A percentile compares a stretch with the other conserved stretches of the same genome.
Evolutionary conservation across 2,113 vertebrate genomes (phyloP).

Genomic region (Pimephales promelas): DNA sequence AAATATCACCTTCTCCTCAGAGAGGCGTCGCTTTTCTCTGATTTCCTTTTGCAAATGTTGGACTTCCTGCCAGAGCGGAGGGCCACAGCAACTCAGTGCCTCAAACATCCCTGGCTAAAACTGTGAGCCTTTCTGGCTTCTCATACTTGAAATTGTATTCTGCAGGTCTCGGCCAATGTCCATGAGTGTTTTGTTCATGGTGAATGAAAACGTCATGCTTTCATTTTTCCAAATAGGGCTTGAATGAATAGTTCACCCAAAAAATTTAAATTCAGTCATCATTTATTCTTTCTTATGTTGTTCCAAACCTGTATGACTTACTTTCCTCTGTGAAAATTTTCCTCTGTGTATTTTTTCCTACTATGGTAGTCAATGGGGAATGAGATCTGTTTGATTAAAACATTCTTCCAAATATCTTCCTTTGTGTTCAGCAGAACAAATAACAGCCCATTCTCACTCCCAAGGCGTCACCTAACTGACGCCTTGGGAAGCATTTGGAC

Average conservation of each 20-base stretch:
- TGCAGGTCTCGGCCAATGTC: neutral
- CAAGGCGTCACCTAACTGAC: no score
- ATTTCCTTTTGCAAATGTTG: conserved; percentile 80
- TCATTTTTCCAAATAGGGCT: neutral
- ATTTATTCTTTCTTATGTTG: neutral
- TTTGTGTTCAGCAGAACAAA: no score
- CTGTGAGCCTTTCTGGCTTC: conserved; percentile 24
- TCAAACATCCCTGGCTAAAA: conserved; percentile 80
- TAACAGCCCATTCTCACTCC: no score
- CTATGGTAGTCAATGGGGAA: no score
- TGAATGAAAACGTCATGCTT: neutral
- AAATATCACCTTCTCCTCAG: conserved; percentile 75
- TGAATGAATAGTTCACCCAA: no score
- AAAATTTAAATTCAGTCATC: neutral
- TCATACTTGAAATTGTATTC: neutral
- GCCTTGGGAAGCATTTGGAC: no score
- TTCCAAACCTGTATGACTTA: neutral
- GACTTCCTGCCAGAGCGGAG: conserved; percentile 76
- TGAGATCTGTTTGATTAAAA: no score
- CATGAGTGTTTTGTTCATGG: neutral
- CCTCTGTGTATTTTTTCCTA: no score
- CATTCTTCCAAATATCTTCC: no score
- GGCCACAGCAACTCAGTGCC: conserved; percentile 78
- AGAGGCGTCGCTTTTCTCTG: conserved; percentile 70
- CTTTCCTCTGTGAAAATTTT: neutral